A percentile compares a stretch with the other conserved stretches of the same genome.
These are phyloP conservation scores for Amblyjoppa fuscipennis DNA, from an alignment of 2,888 invertebrate species.

Conservation along the genomic window DNA sequence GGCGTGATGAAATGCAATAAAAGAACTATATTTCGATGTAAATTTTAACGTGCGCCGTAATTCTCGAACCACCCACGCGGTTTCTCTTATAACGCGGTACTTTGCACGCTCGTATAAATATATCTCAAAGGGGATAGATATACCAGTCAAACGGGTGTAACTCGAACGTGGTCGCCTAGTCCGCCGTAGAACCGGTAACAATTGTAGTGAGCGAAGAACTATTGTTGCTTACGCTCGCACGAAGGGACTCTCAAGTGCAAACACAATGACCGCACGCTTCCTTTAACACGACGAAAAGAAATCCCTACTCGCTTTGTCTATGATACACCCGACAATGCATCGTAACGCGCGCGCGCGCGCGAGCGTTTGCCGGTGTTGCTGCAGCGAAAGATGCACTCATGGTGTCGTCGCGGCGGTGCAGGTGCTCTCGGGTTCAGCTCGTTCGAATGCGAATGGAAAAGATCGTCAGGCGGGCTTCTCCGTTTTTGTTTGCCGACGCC, in stretches of 20 bases:
- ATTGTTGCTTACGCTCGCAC: slow-evolving; percentile 60
- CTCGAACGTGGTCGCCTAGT: slow-evolving; percentile 74
- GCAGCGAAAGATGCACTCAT: slow-evolving; percentile 9
- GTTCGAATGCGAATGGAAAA: not conserved
- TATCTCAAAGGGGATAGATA: slow-evolving; percentile 65
- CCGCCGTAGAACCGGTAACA: slow-evolving; percentile 61
- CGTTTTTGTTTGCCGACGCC: not conserved
- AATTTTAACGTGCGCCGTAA: not conserved
- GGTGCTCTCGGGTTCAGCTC: slow-evolving; percentile 26
- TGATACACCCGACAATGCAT: slow-evolving; percentile 75
- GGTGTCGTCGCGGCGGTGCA: slow-evolving; percentile 33
- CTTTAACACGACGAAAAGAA: slow-evolving; percentile 81
- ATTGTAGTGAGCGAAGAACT: slow-evolving; percentile 63
- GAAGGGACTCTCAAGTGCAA: slow-evolving; percentile 51
- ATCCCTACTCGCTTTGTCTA: slow-evolving; percentile 80
- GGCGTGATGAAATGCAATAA: not conserved
- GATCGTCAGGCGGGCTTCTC: not conserved
- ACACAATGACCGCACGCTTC: slow-evolving; percentile 79
- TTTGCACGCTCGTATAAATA: slow-evolving; percentile 36
- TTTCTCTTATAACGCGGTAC: slow-evolving; percentile 43
- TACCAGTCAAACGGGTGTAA: slow-evolving; percentile 82
- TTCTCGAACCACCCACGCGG: not conserved
- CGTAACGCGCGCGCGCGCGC: slow-evolving; percentile 64
- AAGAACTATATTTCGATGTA: not conserved
- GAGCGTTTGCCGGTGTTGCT: slow-evolving; percentile 19